Percentiles rank a stretch among this genome's conserved stretches.
Evolutionary conservation across 2,113 vertebrate species (phyloP).

Genomic region (Mus spicilegus): DNA sequence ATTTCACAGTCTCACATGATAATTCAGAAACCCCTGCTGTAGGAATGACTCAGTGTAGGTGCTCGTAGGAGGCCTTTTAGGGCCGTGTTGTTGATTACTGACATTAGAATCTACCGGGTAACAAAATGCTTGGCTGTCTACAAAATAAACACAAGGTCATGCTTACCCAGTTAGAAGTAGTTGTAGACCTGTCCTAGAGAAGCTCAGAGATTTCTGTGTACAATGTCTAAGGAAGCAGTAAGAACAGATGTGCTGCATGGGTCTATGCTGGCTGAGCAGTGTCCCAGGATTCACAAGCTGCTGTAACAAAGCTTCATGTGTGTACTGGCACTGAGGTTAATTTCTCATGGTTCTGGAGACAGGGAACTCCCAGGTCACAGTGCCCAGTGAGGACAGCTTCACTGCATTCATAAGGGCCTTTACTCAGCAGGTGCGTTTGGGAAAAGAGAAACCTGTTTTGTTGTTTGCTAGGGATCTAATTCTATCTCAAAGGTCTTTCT

Average conservation of each 20-base stretch:
- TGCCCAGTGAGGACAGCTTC: neutral
- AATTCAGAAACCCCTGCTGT: conserved; percentile 62
- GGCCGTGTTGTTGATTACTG: conserved; percentile 18
- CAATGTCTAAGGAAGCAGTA: neutral
- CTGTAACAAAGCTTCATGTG: neutral
- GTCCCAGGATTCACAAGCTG: neutral
- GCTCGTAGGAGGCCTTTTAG: neutral
- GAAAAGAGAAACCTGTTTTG: neutral
- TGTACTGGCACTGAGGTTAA: neutral
- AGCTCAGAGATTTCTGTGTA: neutral
- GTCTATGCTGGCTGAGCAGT: neutral
- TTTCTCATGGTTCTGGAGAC: neutral
- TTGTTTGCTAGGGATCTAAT: neutral
- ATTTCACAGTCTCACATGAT: conserved; percentile 57
- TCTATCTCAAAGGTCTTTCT: neutral
- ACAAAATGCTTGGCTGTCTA: conserved; percentile 48
- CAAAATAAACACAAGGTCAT: neutral
- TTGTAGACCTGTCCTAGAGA: neutral
- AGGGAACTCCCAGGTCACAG: neutral
- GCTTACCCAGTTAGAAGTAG: neutral
- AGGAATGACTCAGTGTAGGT: neutral
- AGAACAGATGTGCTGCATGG: neutral
- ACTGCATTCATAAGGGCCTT: neutral
- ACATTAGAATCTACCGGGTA: neutral
- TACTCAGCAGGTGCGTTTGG: neutral